Evolutionary conservation across 2,888 invertebrate genomes (phyloP), one percentile per base, ranked within the genome.

Genomic region (Ormia ochracea): DNA sequence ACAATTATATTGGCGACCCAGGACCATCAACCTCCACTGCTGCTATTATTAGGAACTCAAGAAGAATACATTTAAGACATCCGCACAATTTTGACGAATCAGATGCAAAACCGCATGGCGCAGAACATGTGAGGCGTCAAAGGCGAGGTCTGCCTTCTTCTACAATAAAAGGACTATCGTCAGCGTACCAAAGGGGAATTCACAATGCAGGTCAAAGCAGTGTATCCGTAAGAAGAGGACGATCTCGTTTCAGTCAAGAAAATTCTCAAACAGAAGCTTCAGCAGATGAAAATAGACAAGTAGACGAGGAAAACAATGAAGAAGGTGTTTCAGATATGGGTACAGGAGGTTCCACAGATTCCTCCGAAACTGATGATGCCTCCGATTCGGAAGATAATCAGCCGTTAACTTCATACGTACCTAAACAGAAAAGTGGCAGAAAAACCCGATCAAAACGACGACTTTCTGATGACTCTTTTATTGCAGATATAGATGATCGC

Each of bases 321-420:
- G 86, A 81, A 3, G 88, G 84, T 33, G 87, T 86, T 17, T 87
- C 88, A 3, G 89, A 87, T 77, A 87, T 88, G 80, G 88, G 87
- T 58, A 89, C 89, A 6, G 88, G 86, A 73, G 89, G 88, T 3
- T 88, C 85, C 33, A 82, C 84, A 4, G 81, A 78, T 7, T 81
- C 83, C 4, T 82, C 84, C 19, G 81, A 83, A 17, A 83, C 85
- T 56, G 84, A 85, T 41, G 85, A 88, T 76, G 86, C 85, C 66
- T 86, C 87, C 28, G 90, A 89, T 69, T 89, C 89, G 1, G 89
- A 90, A 73, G 90, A 90, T 84, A 88, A 90, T 85, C 89, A 90
- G 83, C 88, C 89, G 56, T 81, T 92, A 78, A 92, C 91, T 23
- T 91, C 86, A 65, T 88, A 87, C 80, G 88, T 89, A 83, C 85